Evolutionary conservation across 2,797 vertebrate genomes (phyloP).

Genomic region (Pipistrellus pygmaeus): DNA sequence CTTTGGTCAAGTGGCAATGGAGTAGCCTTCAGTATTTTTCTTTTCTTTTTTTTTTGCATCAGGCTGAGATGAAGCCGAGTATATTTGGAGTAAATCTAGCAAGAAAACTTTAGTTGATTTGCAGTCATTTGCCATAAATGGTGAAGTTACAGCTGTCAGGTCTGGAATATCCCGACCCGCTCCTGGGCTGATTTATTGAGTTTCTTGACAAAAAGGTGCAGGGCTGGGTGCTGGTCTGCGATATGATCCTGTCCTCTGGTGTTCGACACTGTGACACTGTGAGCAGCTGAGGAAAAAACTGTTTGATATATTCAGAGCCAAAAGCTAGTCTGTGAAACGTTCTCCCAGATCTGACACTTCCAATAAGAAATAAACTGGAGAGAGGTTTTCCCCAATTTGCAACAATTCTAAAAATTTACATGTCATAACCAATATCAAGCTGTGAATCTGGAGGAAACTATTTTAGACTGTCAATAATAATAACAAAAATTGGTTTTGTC

Average conservation of each 20-base stretch:
- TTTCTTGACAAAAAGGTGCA: not conserved
- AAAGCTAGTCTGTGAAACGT: not conserved
- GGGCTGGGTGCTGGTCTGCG: not conserved
- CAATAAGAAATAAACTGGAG: not conserved
- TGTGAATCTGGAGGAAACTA: conserved; percentile 27
- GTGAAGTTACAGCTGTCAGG: not conserved
- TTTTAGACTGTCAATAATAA: conserved; percentile 46
- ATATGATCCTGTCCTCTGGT: not conserved
- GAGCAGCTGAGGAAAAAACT: not conserved
- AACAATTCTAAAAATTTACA: conserved; percentile 24
- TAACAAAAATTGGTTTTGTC: conserved; percentile 42
- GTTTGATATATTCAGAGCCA: not conserved
- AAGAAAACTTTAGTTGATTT: not conserved
- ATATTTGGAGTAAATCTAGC: not conserved
- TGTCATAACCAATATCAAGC: conserved; percentile 11
- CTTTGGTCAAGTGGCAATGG: not conserved
- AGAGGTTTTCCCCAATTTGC: conserved; percentile 6
- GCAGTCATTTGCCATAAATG: not conserved
- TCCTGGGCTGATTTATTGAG: not conserved
- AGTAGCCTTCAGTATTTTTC: not conserved
- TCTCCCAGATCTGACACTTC: not conserved
- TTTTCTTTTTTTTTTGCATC: not conserved
- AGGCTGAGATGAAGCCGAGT: not conserved
- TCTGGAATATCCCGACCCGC: not conserved
- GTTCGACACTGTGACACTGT: not conserved